Evolutionary conservation across 2,113 vertebrate genomes (phyloP).

Genomic region (Ameiurus melas): DNA sequence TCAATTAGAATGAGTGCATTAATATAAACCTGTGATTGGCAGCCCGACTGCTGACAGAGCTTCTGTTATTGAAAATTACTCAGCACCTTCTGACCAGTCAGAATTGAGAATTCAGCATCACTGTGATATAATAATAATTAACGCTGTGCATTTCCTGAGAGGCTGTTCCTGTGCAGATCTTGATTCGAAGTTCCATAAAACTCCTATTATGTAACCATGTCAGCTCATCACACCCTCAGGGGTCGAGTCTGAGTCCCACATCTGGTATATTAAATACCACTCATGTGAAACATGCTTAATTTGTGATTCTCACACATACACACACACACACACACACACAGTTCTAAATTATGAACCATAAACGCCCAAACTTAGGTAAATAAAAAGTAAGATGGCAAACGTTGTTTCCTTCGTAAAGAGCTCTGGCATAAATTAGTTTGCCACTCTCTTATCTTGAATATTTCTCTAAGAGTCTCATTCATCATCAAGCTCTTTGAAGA

Average conservation of each 20-base stretch:
- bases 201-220: neutral
- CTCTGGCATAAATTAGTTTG: slow-evolving; percentile 22
- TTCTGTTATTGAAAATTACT: neutral
- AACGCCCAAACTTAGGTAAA: slow-evolving; percentile 23
- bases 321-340: neutral
- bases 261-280: slow-evolving; percentile 8
- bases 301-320: neutral
- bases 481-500: slow-evolving; percentile 51
- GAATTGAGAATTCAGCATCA: neutral
- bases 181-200: neutral
- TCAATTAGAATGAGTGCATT: neutral
- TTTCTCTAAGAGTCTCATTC: slow-evolving; percentile 43
- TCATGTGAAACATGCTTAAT: neutral
- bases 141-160: neutral
- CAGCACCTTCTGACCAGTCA: neutral
- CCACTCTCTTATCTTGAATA: slow-evolving; percentile 39
- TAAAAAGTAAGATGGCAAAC: slow-evolving; percentile 32
- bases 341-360: slow-evolving; percentile 20
- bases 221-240: neutral
- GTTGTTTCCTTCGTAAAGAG: slow-evolving; percentile 34
- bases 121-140: neutral
- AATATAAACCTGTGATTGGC: neutral
- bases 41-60: too few species aligned
- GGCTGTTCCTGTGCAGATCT: neutral
- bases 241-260: neutral